phyloP scores from a whole-genome alignment of 1,140 invertebrate species.

The Pseudomyrmex cubaensis region DNA sequence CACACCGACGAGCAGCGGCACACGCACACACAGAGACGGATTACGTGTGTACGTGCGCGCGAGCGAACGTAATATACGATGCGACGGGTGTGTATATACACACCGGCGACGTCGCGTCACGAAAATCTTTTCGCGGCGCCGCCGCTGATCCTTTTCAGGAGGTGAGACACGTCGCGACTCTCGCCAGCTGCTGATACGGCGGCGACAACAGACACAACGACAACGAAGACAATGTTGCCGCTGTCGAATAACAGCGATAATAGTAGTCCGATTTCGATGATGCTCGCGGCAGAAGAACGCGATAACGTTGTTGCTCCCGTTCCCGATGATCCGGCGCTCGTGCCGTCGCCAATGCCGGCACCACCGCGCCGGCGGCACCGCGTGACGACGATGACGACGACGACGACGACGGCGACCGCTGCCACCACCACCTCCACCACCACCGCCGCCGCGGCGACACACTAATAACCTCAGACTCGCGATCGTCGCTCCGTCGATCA shows the following conservation, averaged over 20 bases:
- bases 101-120: conserved; percentile 37
- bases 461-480: conserved; percentile 68
- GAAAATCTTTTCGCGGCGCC: conserved; percentile 5
- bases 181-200: conserved; percentile 20
- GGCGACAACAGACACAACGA: background rate
- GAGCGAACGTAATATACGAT: too few relatives aligned
- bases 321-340: conserved; percentile 59
- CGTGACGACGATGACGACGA: conserved; percentile 57
- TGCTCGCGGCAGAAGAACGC: conserved; percentile 21
- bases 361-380: conserved; percentile 73
- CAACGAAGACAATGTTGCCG: background rate
- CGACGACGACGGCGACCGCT: conserved; percentile 25
- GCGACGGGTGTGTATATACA: background rate
- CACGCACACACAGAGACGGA: background rate
- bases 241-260: background rate
- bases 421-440: conserved; percentile 24
- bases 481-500: conserved; percentile 71
- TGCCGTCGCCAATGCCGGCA: conserved; percentile 69
- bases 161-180: background rate
- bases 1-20: conserved; percentile 25
- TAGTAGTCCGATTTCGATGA: conserved; percentile 15
- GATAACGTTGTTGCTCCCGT: conserved; percentile 50
- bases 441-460: conserved; percentile 54
- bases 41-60: background rate
- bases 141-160: conserved; percentile 20